A percentile compares a stretch with the other conserved stretches of the same genome.
Conservation (phyloP, 2,797 vertebrate species). For the Oreortyx pictus region DNA sequence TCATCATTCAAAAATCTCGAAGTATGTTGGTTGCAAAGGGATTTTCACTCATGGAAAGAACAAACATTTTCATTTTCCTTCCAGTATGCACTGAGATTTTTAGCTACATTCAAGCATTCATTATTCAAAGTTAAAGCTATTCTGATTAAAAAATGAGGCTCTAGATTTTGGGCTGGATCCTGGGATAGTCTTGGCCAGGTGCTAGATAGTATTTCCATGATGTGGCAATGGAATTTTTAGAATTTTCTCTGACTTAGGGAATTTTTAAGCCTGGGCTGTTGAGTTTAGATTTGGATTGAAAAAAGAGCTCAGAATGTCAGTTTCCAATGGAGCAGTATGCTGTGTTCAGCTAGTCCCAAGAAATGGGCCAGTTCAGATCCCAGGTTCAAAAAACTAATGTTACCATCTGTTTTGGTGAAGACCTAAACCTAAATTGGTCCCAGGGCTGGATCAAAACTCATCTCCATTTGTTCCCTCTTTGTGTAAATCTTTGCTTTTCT, state of each 20-base stretch:
- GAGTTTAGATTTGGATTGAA: not conserved
- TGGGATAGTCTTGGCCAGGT: not conserved
- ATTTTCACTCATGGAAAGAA: not conserved
- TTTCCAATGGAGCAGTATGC: not conserved
- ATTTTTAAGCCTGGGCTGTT: not conserved
- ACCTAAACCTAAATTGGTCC: not conserved
- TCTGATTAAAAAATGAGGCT: conserved; percentile 6
- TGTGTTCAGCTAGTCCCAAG: not conserved
- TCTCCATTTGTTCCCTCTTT: not conserved
- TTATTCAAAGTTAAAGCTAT: not conserved
- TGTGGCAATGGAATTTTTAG: not conserved
- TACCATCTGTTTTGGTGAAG: not conserved
- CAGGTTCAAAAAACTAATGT: not conserved
- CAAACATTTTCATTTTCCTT: not conserved
- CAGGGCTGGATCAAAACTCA: not conserved
- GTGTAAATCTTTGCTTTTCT: not conserved
- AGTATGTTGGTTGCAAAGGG: not conserved
- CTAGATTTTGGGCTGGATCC: not conserved
- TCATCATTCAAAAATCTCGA: not conserved
- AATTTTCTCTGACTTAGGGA: not conserved
- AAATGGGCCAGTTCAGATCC: not conserved
- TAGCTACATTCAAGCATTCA: not conserved
- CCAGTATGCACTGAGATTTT: not conserved
- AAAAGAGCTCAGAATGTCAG: not conserved
- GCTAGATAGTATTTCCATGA: not conserved